Base-by-base conservation (phyloP, 2,113 vertebrate genomes). In the Prunella himalayana region DNA sequence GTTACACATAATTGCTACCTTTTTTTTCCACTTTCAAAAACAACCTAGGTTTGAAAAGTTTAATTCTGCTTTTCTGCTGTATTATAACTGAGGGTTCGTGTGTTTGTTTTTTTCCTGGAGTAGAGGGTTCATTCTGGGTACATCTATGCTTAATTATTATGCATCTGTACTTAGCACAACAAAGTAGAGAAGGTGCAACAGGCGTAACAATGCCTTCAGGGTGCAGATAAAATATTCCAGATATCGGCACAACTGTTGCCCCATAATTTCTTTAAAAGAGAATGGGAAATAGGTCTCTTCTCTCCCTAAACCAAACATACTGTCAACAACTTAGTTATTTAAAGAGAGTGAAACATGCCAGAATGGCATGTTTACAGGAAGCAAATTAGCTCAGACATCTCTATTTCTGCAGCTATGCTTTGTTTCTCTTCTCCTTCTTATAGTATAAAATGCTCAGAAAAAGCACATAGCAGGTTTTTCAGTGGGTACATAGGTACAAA, bases 311-410 rank as follows among this genome's bases (percentile, higher is more conserved):
- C 17, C 4, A 78, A 92, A 89, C 92, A 82, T 59, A 72, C 28
- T 65, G 79, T 94, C 30, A 87, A 88, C 86, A 63, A 57, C n/a
- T 60, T 7, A 1, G n/a, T 33, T 92, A 93, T 92, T 94, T 94
- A 69, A 68, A 82, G 83, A 95, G 53, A 95, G 44, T 88, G 61
- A 97, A 96, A 82, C 15, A 90, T 66, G 65, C 33, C 77, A 96
- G 81, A 91, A 86, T 8, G 10, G 6, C 41, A 88, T 80, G 50
- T 93, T 95, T 94, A 92, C 42, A 90, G 50, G 49, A 92, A 92
- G 77, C 41, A 93, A 28, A 89, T 90, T 81, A 96, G 56, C 75
- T 80, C 47, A 94, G 60, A 92, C 14, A 10, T 72, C 42, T 89
- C 88, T 56, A 51, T 82, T 90, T 94, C 61, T 90, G 35, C 23